Evolutionary conservation across 2,888 invertebrate species (phyloP).

Genomic region (Griposia aprilina): DNA sequence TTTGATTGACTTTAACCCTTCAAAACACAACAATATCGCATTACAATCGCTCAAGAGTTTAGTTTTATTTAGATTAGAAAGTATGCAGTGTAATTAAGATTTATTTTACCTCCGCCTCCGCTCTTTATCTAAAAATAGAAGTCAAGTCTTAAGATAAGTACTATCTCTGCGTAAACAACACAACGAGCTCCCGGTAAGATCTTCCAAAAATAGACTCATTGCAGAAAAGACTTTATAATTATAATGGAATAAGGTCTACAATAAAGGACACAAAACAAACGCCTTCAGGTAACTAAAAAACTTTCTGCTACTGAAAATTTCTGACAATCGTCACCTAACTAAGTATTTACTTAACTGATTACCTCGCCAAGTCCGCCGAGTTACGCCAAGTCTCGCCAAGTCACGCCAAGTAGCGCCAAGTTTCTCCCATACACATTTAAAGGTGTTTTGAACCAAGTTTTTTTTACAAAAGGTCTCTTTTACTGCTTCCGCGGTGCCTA

Average conservation of each 20-base stretch:
- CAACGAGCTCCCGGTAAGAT: neutral
- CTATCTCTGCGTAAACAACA: slow-evolving; percentile 11
- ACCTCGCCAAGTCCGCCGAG: slow-evolving; percentile 51
- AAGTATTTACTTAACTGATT: slow-evolving; percentile 70
- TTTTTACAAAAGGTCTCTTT: slow-evolving; percentile 50
- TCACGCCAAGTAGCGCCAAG: slow-evolving; percentile 49
- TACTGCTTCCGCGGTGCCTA: slow-evolving; percentile 46
- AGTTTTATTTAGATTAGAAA: neutral
- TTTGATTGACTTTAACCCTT: neutral
- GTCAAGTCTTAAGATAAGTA: neutral
- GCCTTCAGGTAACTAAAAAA: slow-evolving; percentile 52
- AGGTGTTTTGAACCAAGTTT: slow-evolving; percentile 58
- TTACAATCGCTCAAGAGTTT: neutral
- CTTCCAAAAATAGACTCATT: slow-evolving; percentile 26
- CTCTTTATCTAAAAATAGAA: neutral
- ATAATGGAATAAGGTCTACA: slow-evolving; percentile 43
- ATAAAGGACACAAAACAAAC: slow-evolving; percentile 54
- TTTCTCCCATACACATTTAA: slow-evolving; percentile 63
- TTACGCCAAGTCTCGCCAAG: slow-evolving; percentile 48
- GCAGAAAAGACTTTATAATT: slow-evolving; percentile 7
- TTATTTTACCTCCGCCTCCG: neutral
- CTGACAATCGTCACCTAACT: slow-evolving; percentile 66
- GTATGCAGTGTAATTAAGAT: neutral
- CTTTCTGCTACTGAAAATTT: slow-evolving; percentile 45
- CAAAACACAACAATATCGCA: neutral